A percentile compares a stretch with the other conserved stretches of the same genome.
Evolutionary conservation across 2,888 invertebrate genomes (phyloP).

Genomic region (Nesidiocoris tenuis): DNA sequence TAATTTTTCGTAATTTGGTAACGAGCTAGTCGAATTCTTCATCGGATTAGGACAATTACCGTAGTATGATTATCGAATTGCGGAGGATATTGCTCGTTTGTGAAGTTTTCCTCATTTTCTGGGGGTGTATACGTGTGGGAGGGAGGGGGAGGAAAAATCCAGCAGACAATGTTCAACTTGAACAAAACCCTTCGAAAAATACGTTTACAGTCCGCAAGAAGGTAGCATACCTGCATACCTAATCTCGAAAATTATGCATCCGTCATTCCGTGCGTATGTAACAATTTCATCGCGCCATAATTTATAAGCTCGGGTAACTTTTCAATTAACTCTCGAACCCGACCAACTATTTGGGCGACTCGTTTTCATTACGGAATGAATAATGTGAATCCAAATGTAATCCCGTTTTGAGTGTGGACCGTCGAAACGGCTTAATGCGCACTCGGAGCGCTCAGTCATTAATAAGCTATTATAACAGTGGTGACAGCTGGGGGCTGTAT

Average conservation of each 20-base stretch:
- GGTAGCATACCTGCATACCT: not conserved
- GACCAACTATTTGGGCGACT: not conserved
- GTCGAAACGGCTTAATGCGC: not conserved
- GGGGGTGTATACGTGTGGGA: too few species aligned
- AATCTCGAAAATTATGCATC: too few species aligned
- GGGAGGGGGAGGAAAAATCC: too few species aligned
- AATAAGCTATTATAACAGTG: not conserved
- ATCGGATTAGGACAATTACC: not conserved
- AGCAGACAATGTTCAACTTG: too few species aligned
- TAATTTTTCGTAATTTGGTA: too few species aligned
- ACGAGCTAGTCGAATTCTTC: not conserved
- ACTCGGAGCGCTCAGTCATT: not conserved
- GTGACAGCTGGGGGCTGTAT: not conserved
- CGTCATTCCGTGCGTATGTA: not conserved
- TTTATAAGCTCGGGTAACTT: too few species aligned
- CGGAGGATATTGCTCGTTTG: not conserved
- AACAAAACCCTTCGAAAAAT: not conserved
- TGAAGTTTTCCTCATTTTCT: too few species aligned
- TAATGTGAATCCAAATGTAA: not conserved
- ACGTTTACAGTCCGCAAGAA: not conserved
- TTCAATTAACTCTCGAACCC: not conserved
- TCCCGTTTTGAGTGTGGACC: not conserved
- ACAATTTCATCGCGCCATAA: not conserved
- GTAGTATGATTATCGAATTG: not conserved
- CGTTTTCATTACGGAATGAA: not conserved